Evolutionary conservation across 2,888 invertebrate genomes (phyloP).

Genomic region (Incurvaria masculella): DNA sequence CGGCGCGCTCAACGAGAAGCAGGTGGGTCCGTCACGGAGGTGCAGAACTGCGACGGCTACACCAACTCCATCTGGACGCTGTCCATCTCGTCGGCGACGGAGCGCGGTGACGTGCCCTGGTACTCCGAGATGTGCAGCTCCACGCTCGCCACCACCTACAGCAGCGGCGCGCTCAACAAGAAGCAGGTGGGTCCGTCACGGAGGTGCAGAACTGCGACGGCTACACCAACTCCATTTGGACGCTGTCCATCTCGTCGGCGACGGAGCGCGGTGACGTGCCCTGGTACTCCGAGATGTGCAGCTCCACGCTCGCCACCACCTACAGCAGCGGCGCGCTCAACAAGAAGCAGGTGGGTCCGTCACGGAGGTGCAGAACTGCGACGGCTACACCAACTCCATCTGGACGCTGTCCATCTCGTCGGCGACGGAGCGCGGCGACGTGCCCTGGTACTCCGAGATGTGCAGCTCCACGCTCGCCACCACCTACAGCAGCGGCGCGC

Average conservation of each 20-base stretch:
- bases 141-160: slow-evolving; percentile 96
- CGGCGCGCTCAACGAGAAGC: slow-evolving; percentile 85
- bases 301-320: slow-evolving; percentile 96
- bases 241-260: slow-evolving; percentile 93
- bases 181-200: slow-evolving; percentile 70
- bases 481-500: slow-evolving; percentile 95
- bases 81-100: slow-evolving; percentile 93
- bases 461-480: slow-evolving; percentile 98
- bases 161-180: slow-evolving; percentile 89
- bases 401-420: slow-evolving; percentile 98
- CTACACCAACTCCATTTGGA: slow-evolving; percentile 99
- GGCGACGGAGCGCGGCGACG: slow-evolving; percentile 86
- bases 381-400: slow-evolving; percentile 98
- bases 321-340: slow-evolving; percentile 94
- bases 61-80: slow-evolving; percentile 99
- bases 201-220: slow-evolving; percentile 99
- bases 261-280: slow-evolving; percentile 90
- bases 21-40: too few species aligned
- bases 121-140: slow-evolving; percentile 99
- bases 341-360: slow-evolving; percentile 73
- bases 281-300: slow-evolving; percentile 99
- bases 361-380: too few species aligned
- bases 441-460: slow-evolving; percentile 98
- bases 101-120: slow-evolving; percentile 90
- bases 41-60: slow-evolving; percentile 99